Percentiles rank a stretch among this genome's conserved stretches.
These are phyloP conservation scores for Hypsibius dujardini DNA, from an alignment of 1,140 invertebrate species.

Conservation along the genomic window DNA sequence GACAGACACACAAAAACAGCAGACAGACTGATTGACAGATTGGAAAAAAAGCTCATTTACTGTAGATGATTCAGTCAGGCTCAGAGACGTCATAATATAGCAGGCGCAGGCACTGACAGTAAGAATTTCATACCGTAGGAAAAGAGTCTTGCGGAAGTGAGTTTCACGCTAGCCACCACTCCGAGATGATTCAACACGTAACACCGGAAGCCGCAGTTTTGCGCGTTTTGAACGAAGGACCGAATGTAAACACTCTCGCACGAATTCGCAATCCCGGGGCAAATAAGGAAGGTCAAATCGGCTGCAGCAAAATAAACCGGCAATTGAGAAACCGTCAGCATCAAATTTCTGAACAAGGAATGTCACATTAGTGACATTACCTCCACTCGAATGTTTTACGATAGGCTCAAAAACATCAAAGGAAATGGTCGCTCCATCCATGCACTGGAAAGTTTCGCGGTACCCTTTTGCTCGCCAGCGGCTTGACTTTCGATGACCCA, in stretches of 20 bases:
- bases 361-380: slow-evolving; percentile 22
- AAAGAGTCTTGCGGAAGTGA: slow-evolving; percentile 70
- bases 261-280: slow-evolving; percentile 78
- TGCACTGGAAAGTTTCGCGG: slow-evolving; percentile 48
- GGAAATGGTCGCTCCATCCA: slow-evolving; percentile 67
- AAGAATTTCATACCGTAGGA: slow-evolving; percentile 53
- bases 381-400: slow-evolving; percentile 30
- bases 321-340: neutral
- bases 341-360: no score
- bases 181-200: slow-evolving; percentile 85
- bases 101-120: no score
- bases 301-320: slow-evolving; percentile 39
- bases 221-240: slow-evolving; percentile 72
- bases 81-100: no score
- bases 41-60: no score
- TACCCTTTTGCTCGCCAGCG: slow-evolving; percentile 60
- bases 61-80: no score
- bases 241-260: slow-evolving; percentile 79
- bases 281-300: slow-evolving; percentile 68
- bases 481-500: slow-evolving; percentile 56
- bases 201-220: slow-evolving; percentile 68
- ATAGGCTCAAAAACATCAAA: slow-evolving; percentile 76
- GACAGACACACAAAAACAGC: no score
- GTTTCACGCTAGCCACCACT: slow-evolving; percentile 57
- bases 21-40: no score